Conservation (phyloP, 2,113 vertebrate genomes). For the Bubalus kerabau region DNA sequence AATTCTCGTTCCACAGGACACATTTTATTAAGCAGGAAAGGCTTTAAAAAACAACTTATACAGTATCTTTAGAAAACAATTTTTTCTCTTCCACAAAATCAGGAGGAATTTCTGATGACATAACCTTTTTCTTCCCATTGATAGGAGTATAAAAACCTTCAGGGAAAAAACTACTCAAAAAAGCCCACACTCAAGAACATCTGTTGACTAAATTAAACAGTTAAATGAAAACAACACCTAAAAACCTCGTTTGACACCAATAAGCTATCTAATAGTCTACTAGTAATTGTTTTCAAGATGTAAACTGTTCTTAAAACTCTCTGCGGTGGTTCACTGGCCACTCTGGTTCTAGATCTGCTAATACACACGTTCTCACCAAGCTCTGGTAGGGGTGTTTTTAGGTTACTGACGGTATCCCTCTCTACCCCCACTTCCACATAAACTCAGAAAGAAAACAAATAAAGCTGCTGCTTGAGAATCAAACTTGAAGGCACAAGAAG, state of each 20-base stretch:
- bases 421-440: not conserved
- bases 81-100: not conserved
- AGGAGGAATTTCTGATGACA: not conserved
- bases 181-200: not conserved
- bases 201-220: not conserved
- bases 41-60: not conserved
- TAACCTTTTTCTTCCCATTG: not conserved
- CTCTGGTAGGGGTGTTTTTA: fast-evolving
- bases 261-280: not conserved
- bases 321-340: too few relatives aligned
- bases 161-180: not conserved
- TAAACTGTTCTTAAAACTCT: not conserved
- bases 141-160: not conserved
- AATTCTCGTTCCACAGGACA: not conserved
- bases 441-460: not conserved
- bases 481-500: not conserved
- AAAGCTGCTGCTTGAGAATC: not conserved
- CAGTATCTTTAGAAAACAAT: not conserved
- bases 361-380: fast-evolving
- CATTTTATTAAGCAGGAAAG: not conserved
- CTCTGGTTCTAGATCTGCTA: fast-evolving
- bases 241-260: not conserved
- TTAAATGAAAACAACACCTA: not conserved
- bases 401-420: not conserved
- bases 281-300: not conserved